Percentiles rank a stretch among this genome's conserved stretches.
Evolutionary conservation across 2,888 invertebrate genomes (phyloP).

Genomic region (Limnephilus auricula): DNA sequence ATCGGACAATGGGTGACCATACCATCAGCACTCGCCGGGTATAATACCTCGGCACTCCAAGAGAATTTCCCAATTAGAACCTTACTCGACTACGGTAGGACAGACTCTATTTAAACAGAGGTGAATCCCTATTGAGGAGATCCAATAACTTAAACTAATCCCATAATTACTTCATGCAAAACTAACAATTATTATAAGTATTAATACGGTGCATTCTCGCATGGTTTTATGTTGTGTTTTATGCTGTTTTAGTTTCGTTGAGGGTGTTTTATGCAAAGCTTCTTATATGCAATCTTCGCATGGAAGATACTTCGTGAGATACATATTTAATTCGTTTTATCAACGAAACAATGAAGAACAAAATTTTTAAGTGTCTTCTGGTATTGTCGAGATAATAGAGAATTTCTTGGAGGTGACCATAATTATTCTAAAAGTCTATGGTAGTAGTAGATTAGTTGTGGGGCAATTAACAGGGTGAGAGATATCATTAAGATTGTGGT

Average conservation of each 20-base stretch:
- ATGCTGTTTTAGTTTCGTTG: background rate
- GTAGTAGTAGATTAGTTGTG: background rate
- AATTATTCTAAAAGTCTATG: background rate
- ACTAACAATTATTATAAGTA: background rate
- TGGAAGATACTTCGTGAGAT: slow-evolving; percentile 53
- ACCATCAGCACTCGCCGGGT: background rate
- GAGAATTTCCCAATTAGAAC: slow-evolving; percentile 43
- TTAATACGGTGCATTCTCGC: background rate
- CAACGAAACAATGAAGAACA: slow-evolving; percentile 18
- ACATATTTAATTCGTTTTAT: slow-evolving; percentile 53
- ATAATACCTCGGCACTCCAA: background rate
- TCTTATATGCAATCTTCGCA: slow-evolving; percentile 32
- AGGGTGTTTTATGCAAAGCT: slow-evolving; percentile 43
- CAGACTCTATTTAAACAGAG: slow-evolving; percentile 27
- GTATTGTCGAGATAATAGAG: background rate
- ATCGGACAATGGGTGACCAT: slow-evolving; percentile 49
- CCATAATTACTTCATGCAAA: background rate
- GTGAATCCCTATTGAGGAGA: slow-evolving; percentile 30
- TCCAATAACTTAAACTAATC: background rate
- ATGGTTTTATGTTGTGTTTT: background rate
- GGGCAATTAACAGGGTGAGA: background rate
- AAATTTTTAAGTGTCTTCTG: background rate
- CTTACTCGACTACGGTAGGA: slow-evolving; percentile 1
- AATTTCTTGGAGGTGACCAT: background rate
- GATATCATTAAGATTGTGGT: background rate